These are phyloP conservation scores for Elysia crispata DNA, from an alignment of 2,888 invertebrate species.

Conservation along the genomic window DNA sequence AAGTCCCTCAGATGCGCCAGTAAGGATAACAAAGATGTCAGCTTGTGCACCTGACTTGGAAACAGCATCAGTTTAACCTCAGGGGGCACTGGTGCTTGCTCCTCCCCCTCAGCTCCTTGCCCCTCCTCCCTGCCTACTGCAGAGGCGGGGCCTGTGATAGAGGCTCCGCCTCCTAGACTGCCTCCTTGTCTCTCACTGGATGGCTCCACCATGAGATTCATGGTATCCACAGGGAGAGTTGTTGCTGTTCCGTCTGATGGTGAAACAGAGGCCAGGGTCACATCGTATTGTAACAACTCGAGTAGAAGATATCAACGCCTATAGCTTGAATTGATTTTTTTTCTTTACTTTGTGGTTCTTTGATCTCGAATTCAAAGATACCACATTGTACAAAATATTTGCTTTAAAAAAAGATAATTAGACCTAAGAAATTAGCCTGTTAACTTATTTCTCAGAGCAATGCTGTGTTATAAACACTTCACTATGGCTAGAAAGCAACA, in stretches of 20 bases:
- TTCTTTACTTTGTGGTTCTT: too few relatives aligned
- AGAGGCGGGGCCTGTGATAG: slow-evolving; percentile 20
- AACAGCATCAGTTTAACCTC: slow-evolving; percentile 70
- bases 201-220: slow-evolving; percentile 63
- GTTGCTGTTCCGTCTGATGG: slow-evolving; percentile 26
- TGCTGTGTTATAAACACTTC: too few relatives aligned
- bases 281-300: not conserved
- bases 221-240: slow-evolving; percentile 67
- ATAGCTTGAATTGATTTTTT: too few relatives aligned
- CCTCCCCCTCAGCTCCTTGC: slow-evolving; percentile 16
- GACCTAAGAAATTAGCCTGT: too few relatives aligned
- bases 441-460: too few relatives aligned
- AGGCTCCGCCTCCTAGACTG: not conserved
- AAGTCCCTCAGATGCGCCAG: slow-evolving; percentile 11
- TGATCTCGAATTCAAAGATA: too few relatives aligned
- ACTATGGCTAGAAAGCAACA: too few relatives aligned
- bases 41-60: slow-evolving; percentile 74
- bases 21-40: slow-evolving; percentile 66
- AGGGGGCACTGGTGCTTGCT: slow-evolving; percentile 53
- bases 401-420: too few relatives aligned
- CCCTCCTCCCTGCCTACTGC: not conserved
- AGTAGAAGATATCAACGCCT: too few relatives aligned
- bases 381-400: too few relatives aligned
- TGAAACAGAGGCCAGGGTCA: not conserved
- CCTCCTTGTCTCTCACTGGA: too few relatives aligned